Conservation (phyloP, 2,797 vertebrate genomes). For the Urosaurus nigricauda region DNA sequence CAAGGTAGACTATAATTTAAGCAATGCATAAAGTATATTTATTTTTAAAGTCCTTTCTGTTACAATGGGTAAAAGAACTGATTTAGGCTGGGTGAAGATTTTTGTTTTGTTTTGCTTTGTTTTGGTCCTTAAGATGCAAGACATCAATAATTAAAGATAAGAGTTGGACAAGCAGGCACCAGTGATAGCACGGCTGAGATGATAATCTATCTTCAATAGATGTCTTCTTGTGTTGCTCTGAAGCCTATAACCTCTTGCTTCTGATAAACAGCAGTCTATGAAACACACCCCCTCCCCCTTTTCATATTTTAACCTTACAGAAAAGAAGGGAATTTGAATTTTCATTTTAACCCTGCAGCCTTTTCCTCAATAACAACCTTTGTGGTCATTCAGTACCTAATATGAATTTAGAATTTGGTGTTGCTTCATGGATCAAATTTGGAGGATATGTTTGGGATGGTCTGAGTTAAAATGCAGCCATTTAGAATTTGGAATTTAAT, state of each 20-base stretch:
- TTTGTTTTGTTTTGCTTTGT: not conserved
- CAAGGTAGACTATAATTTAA: not conserved
- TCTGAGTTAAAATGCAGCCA: too few relatives aligned
- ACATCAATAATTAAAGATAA: conserved; percentile 71
- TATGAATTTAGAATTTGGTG: too few relatives aligned
- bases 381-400: not conserved
- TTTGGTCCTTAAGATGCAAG: conserved; percentile 61
- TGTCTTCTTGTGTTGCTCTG: not conserved
- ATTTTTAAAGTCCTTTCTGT: not conserved
- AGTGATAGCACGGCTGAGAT: conserved; percentile 67
- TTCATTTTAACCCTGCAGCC: too few relatives aligned
- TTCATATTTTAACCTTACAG: not conserved
- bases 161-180: conserved; percentile 57
- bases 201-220: conserved; percentile 66
- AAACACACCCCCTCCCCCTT: not conserved
- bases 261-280: conserved; percentile 1
- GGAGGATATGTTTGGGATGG: too few relatives aligned
- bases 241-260: not conserved
- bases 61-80: conserved; percentile 26
- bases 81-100: conserved; percentile 62
- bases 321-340: not conserved
- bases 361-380: not conserved
- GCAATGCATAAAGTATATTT: not conserved
- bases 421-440: too few relatives aligned
- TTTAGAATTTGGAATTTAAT: too few relatives aligned